Percentiles rank a stretch among this genome's conserved stretches.
Evolutionary conservation across 1,140 invertebrate genomes (phyloP).

Genomic region (Lasioglossum baleicum): DNA sequence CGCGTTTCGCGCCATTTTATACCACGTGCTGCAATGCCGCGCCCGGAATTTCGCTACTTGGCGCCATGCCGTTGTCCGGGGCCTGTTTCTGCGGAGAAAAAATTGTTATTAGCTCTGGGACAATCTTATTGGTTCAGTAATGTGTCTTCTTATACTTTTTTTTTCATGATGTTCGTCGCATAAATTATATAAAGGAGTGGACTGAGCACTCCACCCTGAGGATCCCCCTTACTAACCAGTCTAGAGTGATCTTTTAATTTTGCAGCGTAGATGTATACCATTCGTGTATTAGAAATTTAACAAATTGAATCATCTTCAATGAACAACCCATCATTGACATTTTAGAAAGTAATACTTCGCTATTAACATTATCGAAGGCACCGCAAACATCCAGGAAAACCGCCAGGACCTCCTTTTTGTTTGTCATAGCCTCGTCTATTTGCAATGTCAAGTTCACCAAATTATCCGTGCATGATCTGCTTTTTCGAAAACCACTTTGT

Average conservation of each 20-base stretch:
- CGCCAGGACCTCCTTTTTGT: constrained; percentile 10
- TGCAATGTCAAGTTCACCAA: constrained; percentile 14
- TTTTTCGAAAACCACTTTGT: constrained; percentile 18
- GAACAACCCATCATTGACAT: constrained; percentile 27
- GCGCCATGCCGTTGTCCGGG: too few relatives aligned
- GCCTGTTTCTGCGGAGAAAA: too few relatives aligned
- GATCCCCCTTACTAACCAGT: neutral
- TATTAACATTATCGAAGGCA: constrained; percentile 44
- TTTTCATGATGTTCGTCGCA: neutral
- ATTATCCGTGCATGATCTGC: neutral
- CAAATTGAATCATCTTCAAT: constrained; percentile 18
- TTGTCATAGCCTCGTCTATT: constrained; percentile 30
- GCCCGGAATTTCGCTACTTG: too few relatives aligned
- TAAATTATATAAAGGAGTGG: neutral
- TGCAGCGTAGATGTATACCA: neutral
- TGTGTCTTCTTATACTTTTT: neutral
- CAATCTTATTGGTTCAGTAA: too few relatives aligned
- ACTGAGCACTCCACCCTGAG: neutral
- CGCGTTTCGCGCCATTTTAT: too few relatives aligned
- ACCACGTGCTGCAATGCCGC: too few relatives aligned
- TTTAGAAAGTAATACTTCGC: constrained; percentile 15
- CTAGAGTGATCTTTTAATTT: neutral
- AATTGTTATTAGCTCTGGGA: too few relatives aligned
- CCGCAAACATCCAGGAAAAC: constrained; percentile 32
- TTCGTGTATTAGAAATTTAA: constrained; percentile 20